phyloP scores from a whole-genome alignment of 2,888 invertebrate species.

The Erynnis tages region DNA sequence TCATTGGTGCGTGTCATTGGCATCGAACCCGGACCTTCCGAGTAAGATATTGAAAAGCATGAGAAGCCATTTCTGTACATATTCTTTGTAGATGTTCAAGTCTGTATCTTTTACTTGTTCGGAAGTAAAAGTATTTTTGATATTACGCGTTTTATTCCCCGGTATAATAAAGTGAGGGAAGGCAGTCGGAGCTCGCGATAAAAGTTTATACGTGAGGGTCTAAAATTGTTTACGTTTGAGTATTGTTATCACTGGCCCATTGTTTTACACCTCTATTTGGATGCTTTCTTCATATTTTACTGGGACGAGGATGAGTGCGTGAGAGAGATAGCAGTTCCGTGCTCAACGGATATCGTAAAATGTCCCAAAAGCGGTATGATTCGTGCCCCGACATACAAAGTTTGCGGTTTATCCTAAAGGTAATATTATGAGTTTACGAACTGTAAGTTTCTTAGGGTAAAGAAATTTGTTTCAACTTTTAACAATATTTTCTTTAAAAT shows the following conservation, averaged over 20 bases:
- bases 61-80: too few species aligned
- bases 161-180: conserved; percentile 17
- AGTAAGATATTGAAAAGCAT: too few species aligned
- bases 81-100: too few species aligned
- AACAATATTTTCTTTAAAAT: too few species aligned
- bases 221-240: conserved; percentile 26
- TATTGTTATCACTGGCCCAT: conserved; percentile 25
- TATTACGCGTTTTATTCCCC: conserved; percentile 15
- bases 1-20: too few species aligned
- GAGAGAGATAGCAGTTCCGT: conserved; percentile 18
- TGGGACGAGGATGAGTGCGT: conserved; percentile 23
- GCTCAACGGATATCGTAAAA: conserved; percentile 19
- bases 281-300: conserved; percentile 27
- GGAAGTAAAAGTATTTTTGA: too few species aligned
- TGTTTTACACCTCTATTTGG: conserved; percentile 24
- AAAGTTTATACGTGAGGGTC: conserved; percentile 25
- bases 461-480: too few species aligned
- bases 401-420: not conserved
- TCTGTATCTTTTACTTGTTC: too few species aligned
- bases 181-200: conserved; percentile 13
- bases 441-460: too few species aligned
- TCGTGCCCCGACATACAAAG: conserved; percentile 20
- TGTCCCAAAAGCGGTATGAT: conserved; percentile 15
- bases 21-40: too few species aligned
- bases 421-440: too few species aligned